phyloP scores from a whole-genome alignment of 2,797 vertebrate species.

The Acanthiza pusilla region DNA sequence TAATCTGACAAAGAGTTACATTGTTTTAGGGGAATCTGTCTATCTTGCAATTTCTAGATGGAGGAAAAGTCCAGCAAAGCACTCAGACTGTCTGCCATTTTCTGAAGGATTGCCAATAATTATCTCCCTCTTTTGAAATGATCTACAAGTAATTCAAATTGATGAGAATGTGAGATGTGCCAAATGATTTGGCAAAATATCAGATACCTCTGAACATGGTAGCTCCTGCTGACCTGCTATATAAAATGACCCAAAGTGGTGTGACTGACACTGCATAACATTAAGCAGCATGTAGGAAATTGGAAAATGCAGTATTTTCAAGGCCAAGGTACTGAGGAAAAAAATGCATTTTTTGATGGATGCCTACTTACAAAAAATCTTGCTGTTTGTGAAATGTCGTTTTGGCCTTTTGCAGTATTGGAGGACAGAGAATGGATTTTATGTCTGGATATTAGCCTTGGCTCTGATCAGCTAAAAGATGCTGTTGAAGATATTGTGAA shows the following conservation, averaged over 20 bases:
- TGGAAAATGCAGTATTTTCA: conserved; percentile 30
- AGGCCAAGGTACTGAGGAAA: neutral
- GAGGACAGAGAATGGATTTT: neutral
- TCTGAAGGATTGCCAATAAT: conserved; percentile 70
- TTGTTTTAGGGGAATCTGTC: conserved; percentile 58
- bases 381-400: neutral
- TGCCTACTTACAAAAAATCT: conserved; percentile 16
- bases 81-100: conserved; percentile 60
- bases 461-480: neutral
- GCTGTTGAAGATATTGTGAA: neutral
- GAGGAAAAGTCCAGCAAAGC: conserved; percentile 60
- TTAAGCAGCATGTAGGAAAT: conserved; percentile 36
- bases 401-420: neutral
- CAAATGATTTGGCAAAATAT: conserved; percentile 71
- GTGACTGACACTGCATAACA: conserved; percentile 47
- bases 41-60: conserved; percentile 46
- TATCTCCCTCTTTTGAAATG: conserved; percentile 70
- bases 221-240: conserved; percentile 65
- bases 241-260: conserved; percentile 58
- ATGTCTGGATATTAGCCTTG: neutral
- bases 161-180: conserved; percentile 69
- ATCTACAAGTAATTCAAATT: conserved; percentile 76
- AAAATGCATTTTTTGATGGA: conserved; percentile 41
- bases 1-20: conserved; percentile 3
- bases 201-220: conserved; percentile 46